Percentiles rank a stretch among this genome's conserved stretches.
phyloP scores from a whole-genome alignment of 2,113 vertebrate genomes.

The Hiodon tergisus region DNA sequence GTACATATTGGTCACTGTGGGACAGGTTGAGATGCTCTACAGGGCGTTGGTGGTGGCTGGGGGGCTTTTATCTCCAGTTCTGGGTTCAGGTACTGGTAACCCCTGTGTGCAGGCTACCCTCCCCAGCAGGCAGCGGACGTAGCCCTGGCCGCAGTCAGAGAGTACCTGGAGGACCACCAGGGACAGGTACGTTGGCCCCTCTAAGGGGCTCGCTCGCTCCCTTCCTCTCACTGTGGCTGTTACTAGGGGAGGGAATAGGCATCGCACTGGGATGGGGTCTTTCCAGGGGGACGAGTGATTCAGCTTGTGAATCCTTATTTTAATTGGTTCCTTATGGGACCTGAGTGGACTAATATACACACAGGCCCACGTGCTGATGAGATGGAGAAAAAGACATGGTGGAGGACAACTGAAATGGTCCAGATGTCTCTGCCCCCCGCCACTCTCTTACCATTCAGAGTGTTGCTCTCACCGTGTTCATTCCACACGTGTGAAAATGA shows the following conservation, averaged over 20 bases:
- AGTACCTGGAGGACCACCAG: constrained; percentile 63
- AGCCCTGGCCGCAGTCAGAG: constrained; percentile 61
- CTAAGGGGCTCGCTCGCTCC: not conserved
- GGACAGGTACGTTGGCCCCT: constrained; percentile 41
- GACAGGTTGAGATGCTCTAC: not conserved
- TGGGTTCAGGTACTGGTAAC: constrained; percentile 12
- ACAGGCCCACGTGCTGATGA: constrained; percentile 13
- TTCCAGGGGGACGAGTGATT: constrained; percentile 5
- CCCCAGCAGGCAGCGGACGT: constrained; percentile 61
- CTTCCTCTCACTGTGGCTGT: not conserved
- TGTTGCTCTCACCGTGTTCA: constrained; percentile 23
- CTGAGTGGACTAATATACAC: constrained; percentile 40
- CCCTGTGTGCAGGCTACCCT: constrained; percentile 57
- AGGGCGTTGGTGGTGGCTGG: not conserved
- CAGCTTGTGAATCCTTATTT: constrained; percentile 46
- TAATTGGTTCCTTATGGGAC: constrained; percentile 66
- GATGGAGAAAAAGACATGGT: not conserved
- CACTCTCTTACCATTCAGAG: constrained; percentile 25
- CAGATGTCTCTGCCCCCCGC: not conserved
- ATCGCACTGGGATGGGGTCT: not conserved
- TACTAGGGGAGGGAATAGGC: constrained; percentile 11
- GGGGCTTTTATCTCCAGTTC: constrained; percentile 30
- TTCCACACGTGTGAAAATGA: constrained; percentile 35
- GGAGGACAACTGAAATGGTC: too few species aligned
- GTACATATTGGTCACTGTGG: too few species aligned